Conservation (phyloP, 2,888 invertebrate genomes). For the Geotrupes spiniger region DNA sequence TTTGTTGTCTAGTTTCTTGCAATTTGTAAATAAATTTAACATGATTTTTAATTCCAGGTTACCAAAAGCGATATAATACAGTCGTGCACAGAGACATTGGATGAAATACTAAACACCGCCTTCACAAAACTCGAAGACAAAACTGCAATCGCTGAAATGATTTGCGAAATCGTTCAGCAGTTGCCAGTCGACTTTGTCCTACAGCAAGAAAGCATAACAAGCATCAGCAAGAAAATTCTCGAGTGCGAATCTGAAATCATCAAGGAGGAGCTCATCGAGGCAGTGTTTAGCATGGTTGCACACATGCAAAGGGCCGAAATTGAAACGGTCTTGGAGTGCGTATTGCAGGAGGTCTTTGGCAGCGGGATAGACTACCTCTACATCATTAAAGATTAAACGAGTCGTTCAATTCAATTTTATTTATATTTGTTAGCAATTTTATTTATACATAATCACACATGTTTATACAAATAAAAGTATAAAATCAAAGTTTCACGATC, state of each 20-base stretch:
- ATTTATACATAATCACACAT: background rate
- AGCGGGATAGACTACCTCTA: slow-evolving; percentile 42
- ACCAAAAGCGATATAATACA: slow-evolving; percentile 31
- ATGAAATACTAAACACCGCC: slow-evolving; percentile 36
- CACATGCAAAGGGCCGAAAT: slow-evolving; percentile 29
- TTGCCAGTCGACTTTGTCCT: slow-evolving; percentile 26
- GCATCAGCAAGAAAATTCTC: slow-evolving; percentile 24
- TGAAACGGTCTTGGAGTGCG: slow-evolving; percentile 33
- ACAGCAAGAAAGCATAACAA: slow-evolving; percentile 25
- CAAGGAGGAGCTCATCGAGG: slow-evolving; percentile 27
- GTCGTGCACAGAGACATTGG: slow-evolving; percentile 33
- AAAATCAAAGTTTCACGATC: slow-evolving; percentile 8
- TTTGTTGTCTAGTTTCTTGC: too few species aligned
- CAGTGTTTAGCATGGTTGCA: slow-evolving; percentile 12
- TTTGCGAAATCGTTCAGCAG: slow-evolving; percentile 35
- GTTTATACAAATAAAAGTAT: background rate
- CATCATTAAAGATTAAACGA: slow-evolving; percentile 31
- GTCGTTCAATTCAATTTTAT: too few species aligned
- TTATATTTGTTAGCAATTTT: background rate
- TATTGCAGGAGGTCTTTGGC: slow-evolving; percentile 41
- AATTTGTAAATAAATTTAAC: slow-evolving; percentile 5
- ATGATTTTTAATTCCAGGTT: slow-evolving; percentile 24
- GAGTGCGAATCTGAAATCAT: slow-evolving; percentile 24
- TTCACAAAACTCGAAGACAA: slow-evolving; percentile 26
- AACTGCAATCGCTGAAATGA: slow-evolving; percentile 32